Evolutionary conservation across 1,140 invertebrate genomes (phyloP).

Genomic region (Euschistus heros): DNA sequence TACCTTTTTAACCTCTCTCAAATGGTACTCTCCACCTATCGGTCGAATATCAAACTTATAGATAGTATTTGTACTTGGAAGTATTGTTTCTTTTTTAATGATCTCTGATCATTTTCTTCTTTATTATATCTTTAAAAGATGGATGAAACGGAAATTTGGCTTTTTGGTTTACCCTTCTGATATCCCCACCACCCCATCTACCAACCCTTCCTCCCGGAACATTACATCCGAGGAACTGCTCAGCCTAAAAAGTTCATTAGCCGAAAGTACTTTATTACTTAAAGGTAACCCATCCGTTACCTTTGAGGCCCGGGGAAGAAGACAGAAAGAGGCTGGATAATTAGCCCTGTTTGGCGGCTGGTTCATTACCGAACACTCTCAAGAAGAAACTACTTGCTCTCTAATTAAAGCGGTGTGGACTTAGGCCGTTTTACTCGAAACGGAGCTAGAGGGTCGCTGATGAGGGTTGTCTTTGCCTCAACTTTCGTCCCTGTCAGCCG

Average conservation of each 20-base stretch:
- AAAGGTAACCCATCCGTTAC: constrained; percentile 1
- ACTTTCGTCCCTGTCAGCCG: not conserved
- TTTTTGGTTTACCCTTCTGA: not conserved
- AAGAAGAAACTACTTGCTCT: not conserved
- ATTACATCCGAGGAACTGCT: not conserved
- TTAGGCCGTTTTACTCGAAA: not conserved
- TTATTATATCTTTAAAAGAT: no score
- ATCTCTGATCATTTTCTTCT: no score
- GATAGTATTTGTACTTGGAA: no score
- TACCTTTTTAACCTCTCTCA: no score
- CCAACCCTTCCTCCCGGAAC: not conserved
- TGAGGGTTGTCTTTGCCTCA: not conserved
- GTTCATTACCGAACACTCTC: not conserved
- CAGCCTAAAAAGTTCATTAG: constrained; percentile 14
- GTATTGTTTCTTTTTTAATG: no score
- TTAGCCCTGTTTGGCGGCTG: not conserved
- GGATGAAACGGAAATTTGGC: not conserved
- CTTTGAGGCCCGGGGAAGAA: not conserved
- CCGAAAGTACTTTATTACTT: constrained; percentile 13
- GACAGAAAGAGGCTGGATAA: not conserved
- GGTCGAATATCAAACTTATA: no score
- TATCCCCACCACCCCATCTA: not conserved
- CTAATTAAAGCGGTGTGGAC: constrained; percentile 14
- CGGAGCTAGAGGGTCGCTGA: not conserved
- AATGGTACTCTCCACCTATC: no score